A percentile compares a stretch with the other conserved stretches of the same genome.
phyloP scores from a whole-genome alignment of 1,140 invertebrate genomes.

The Bilobella aurantiaca region DNA sequence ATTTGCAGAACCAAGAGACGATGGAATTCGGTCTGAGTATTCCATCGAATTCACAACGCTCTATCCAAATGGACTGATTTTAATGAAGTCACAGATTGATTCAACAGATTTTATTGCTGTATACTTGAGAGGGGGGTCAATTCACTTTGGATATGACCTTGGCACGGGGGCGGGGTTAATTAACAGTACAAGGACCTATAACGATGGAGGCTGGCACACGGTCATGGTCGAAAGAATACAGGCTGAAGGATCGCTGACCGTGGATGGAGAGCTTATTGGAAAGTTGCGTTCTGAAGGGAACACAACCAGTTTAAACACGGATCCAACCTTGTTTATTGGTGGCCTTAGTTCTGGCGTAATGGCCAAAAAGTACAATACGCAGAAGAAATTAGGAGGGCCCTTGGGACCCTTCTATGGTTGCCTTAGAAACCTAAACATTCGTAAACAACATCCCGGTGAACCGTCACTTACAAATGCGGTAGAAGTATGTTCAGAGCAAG shows the following conservation, averaged over 20 bases:
- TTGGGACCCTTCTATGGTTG: conserved; percentile 73
- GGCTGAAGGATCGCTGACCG: conserved; percentile 51
- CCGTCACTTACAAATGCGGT: conserved; percentile 50
- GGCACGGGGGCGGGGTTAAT: conserved; percentile 51
- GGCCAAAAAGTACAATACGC: conserved; percentile 24
- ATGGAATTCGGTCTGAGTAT: conserved; percentile 50
- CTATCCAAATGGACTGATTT: conserved; percentile 65
- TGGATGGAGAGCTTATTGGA: conserved; percentile 52
- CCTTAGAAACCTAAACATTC: conserved; percentile 65
- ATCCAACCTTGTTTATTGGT: conserved; percentile 66
- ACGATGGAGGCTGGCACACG: conserved; percentile 80
- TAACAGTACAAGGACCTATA: conserved; percentile 47
- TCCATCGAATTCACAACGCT: conserved; percentile 71
- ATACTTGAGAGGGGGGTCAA: conserved; percentile 51
- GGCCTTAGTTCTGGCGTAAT: conserved; percentile 21
- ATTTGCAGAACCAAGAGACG: conserved; percentile 21
- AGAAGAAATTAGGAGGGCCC: conserved; percentile 43
- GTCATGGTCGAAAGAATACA: conserved; percentile 44
- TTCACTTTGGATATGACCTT: conserved; percentile 62
- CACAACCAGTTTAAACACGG: conserved; percentile 51
- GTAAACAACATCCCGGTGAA: conserved; percentile 52
- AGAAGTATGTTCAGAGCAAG: conserved; percentile 65
- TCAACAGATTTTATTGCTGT: conserved; percentile 68
- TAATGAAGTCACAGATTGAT: conserved; percentile 59
- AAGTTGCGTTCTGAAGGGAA: conserved; percentile 47